Evolutionary conservation across 2,888 invertebrate genomes (phyloP).

Genomic region (Eutolmus rufibarbis): DNA sequence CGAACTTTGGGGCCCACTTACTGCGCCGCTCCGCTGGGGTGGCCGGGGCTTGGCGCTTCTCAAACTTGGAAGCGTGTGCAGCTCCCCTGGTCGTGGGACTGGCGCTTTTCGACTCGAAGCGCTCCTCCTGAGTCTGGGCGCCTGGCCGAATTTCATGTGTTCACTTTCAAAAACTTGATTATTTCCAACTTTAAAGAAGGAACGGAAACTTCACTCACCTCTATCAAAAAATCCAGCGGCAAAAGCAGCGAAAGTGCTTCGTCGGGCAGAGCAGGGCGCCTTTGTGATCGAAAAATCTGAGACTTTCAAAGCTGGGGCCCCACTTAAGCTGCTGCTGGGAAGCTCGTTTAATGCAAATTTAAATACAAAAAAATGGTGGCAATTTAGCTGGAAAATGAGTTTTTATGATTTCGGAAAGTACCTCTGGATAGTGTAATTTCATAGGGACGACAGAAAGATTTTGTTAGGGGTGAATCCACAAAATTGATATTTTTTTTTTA

Average conservation of each 20-base stretch:
- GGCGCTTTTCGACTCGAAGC: background rate
- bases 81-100: background rate
- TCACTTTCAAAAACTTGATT: slow-evolving; percentile 19
- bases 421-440: background rate
- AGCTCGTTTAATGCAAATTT: background rate
- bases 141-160: slow-evolving; percentile 19
- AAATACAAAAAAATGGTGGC: background rate
- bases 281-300: background rate
- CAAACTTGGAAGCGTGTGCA: background rate
- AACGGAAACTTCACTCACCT: background rate
- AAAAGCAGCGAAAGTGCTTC: background rate
- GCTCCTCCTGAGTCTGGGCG: background rate
- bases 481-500: background rate
- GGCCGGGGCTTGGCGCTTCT: background rate
- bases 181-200: slow-evolving; percentile 5
- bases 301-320: background rate
- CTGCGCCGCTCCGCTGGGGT: background rate
- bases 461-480: background rate
- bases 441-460: background rate
- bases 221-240: background rate
- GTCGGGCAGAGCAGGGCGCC: background rate
- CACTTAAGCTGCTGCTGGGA: background rate
- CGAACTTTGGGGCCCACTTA: background rate
- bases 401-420: background rate
- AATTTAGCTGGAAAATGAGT: background rate